Conservation (phyloP, 2,113 vertebrate genomes). For the Melospiza georgiana region DNA sequence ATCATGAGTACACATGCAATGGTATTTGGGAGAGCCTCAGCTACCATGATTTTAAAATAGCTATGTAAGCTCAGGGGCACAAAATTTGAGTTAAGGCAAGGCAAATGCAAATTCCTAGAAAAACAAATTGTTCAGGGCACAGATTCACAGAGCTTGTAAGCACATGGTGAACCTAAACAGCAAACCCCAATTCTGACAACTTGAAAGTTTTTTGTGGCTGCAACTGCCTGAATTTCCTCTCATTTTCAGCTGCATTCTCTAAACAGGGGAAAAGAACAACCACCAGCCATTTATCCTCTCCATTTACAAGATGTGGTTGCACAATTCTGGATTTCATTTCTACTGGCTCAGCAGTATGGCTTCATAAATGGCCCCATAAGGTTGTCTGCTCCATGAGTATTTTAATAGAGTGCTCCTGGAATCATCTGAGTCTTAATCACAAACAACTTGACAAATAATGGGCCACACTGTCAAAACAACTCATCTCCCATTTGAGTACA, state of each 20-base stretch:
- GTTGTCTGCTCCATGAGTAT: constrained; percentile 16
- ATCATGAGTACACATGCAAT: not conserved
- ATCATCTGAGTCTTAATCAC: constrained; percentile 49
- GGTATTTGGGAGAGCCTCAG: not conserved
- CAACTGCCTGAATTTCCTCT: not conserved
- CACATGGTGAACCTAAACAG: not conserved
- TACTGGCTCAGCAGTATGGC: not conserved
- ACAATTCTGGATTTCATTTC: not conserved
- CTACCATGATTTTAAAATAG: not conserved
- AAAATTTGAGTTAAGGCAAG: not conserved
- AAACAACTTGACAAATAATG: constrained; percentile 49
- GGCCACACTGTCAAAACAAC: constrained; percentile 32
- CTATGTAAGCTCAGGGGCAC: not conserved
- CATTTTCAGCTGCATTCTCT: not conserved
- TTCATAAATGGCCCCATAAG: constrained; percentile 32
- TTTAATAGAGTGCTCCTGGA: constrained; percentile 41
- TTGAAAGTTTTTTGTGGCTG: not conserved
- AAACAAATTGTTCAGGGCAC: not conserved
- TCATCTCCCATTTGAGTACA: constrained; percentile 13
- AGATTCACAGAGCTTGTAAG: not conserved
- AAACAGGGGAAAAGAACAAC: not conserved
- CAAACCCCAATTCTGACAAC: not conserved
- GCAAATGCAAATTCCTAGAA: not conserved
- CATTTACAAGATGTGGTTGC: not conserved
- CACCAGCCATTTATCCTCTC: not conserved